Evolutionary conservation across 2,113 vertebrate species (phyloP).

Genomic region (Pseudonaja textilis): DNA sequence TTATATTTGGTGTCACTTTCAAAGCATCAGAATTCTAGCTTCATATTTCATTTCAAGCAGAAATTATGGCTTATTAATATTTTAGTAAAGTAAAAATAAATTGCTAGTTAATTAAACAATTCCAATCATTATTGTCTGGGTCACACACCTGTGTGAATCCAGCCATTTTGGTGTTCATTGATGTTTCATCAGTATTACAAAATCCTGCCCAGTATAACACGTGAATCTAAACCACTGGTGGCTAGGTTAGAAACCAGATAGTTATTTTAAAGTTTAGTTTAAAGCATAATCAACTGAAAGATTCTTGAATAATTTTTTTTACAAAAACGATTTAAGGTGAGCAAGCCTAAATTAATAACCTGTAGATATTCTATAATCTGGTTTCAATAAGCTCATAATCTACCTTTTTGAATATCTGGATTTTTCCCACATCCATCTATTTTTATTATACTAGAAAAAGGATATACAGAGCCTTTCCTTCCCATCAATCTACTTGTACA

Average conservation of each 20-base stretch:
- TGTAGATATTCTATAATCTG: not conserved
- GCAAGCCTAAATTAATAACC: not conserved
- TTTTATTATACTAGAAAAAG: not conserved
- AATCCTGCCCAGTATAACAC: not conserved
- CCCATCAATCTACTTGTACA: not conserved
- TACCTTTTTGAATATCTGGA: not conserved
- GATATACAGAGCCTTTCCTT: not conserved
- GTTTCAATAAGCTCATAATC: not conserved
- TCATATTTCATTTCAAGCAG: not conserved
- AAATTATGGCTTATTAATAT: not conserved
- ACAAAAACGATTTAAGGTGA: not conserved
- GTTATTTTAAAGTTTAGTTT: not conserved
- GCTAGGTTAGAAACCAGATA: not conserved
- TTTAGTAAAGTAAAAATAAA: not conserved
- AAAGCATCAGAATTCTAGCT: not conserved
- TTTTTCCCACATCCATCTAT: not conserved
- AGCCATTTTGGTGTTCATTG: not conserved
- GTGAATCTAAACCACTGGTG: not conserved
- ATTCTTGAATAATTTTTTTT: not conserved
- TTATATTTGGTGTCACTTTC: not conserved
- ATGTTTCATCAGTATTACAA: not conserved
- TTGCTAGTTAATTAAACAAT: not conserved
- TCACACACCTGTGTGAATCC: not conserved
- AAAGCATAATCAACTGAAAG: not conserved
- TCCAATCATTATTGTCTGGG: not conserved